Percentiles rank a stretch among this genome's conserved stretches.
Evolutionary conservation across 37 sponge, comb jelly and placozoan genomes (phyloP).

Genomic region (Mnemiopsis leidyi): DNA sequence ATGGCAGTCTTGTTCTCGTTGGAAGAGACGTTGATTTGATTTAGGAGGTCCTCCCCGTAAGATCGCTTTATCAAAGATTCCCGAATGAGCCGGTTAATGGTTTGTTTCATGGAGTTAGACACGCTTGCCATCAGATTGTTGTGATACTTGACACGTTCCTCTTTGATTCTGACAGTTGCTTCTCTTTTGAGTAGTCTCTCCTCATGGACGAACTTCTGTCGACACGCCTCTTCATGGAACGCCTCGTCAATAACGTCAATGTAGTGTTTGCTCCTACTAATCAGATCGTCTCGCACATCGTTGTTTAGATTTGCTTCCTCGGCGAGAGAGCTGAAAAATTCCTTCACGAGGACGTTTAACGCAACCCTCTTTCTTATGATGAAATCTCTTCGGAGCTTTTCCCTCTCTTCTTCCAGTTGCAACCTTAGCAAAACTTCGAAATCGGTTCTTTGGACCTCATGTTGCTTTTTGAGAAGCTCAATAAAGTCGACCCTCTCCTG

Average conservation of each 20-base stretch:
- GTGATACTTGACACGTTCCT: constrained; percentile 49
- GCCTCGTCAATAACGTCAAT: constrained; percentile 63
- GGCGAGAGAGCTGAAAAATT: background rate
- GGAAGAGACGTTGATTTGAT: constrained; percentile 29
- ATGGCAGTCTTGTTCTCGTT: constrained; percentile 44
- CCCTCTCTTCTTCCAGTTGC: constrained; percentile 48
- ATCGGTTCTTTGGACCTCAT: constrained; percentile 44
- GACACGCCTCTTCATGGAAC: constrained; percentile 57
- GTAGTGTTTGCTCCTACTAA: constrained; percentile 61
- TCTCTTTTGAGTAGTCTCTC: constrained; percentile 48
- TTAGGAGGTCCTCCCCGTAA: constrained; percentile 30
- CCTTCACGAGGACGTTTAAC: constrained; percentile 15
- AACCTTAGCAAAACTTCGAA: constrained; percentile 30
- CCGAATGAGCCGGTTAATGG: constrained; percentile 56
- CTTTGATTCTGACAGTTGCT: constrained; percentile 40
- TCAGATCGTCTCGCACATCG: constrained; percentile 59
- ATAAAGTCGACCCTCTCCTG: constrained; percentile 61
- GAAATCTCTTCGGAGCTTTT: constrained; percentile 39
- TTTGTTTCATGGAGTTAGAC: constrained; percentile 60
- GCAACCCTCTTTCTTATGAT: constrained; percentile 44
- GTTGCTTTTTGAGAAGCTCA: constrained; percentile 32
- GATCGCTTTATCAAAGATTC: constrained; percentile 46
- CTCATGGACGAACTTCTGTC: constrained; percentile 57
- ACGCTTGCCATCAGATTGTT: constrained; percentile 52
- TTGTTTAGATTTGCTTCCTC: constrained; percentile 50